Evolutionary conservation across 2,888 invertebrate genomes (phyloP).

Genomic region (Drosophila picticornis): DNA sequence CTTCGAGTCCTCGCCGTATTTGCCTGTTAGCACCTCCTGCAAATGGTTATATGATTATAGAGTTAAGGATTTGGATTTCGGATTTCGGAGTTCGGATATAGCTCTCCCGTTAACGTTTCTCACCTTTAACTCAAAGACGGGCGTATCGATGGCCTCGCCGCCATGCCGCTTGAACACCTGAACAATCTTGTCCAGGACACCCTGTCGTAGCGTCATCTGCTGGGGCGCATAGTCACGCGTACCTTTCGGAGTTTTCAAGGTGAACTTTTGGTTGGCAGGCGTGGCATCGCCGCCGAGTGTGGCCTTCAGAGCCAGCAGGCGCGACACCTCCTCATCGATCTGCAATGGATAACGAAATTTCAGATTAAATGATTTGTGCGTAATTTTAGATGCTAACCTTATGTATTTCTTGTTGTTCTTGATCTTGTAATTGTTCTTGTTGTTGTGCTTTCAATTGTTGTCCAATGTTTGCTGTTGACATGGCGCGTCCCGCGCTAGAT

Average conservation of each 20-base stretch:
- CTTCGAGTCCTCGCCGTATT: slow-evolving; percentile 99
- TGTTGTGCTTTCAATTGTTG: slow-evolving; percentile 61
- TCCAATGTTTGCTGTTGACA: slow-evolving; percentile 75
- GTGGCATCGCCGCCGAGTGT: slow-evolving; percentile 88
- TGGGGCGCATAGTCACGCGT: slow-evolving; percentile 97
- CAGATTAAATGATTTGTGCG: slow-evolving; percentile 2
- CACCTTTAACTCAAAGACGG: slow-evolving; percentile 98
- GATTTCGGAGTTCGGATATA: not conserved
- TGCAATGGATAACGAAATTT: slow-evolving; percentile 84
- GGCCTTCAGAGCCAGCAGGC: slow-evolving; percentile 92
- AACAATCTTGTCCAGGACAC: slow-evolving; percentile 94
- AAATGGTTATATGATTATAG: slow-evolving; percentile 9
- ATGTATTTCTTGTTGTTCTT: slow-evolving; percentile 76
- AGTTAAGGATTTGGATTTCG: slow-evolving; percentile 1
- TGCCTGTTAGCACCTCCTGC: slow-evolving; percentile 98
- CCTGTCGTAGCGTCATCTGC: slow-evolving; percentile 96
- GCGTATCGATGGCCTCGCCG: slow-evolving; percentile 99
- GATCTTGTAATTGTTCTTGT: slow-evolving; percentile 48
- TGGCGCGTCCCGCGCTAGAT: slow-evolving; percentile 49
- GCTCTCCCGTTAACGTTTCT: slow-evolving; percentile 12
- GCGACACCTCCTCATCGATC: slow-evolving; percentile 94
- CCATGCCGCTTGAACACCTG: slow-evolving; percentile 98
- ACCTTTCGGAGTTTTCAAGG: slow-evolving; percentile 96
- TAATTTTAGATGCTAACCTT: slow-evolving; percentile 82
- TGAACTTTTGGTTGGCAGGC: slow-evolving; percentile 90